Percentiles rank a stretch among this genome's conserved stretches.
phyloP scores from a whole-genome alignment of 2,113 vertebrate species.

The Nestor notabilis region DNA sequence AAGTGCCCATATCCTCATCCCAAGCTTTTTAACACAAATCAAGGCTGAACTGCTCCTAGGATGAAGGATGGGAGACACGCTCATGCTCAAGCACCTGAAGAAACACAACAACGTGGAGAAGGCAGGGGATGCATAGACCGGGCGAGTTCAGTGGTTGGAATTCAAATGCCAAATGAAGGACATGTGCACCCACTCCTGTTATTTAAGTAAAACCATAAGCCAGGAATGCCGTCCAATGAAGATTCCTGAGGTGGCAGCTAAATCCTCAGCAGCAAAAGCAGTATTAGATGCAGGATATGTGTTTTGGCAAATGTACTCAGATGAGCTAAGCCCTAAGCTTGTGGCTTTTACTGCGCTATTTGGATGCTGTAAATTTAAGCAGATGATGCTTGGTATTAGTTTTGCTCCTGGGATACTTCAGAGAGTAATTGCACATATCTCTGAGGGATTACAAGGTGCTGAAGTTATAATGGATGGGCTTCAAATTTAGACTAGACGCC shows the following conservation, averaged over 20 bases:
- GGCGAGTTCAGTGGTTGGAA: not conserved
- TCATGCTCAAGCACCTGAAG: not conserved
- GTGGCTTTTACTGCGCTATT: constrained; percentile 40
- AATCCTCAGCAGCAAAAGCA: constrained; percentile 45
- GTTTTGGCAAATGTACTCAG: constrained; percentile 24
- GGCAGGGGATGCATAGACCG: not conserved
- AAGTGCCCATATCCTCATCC: not conserved
- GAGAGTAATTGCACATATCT: constrained; percentile 57
- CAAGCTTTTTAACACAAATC: not conserved
- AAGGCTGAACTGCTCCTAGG: not conserved
- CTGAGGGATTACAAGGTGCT: constrained; percentile 61
- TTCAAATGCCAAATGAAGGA: constrained; percentile 5
- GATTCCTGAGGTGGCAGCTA: constrained; percentile 63
- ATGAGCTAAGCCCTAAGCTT: constrained; percentile 53
- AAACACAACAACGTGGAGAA: rapidly evolving
- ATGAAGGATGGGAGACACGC: not conserved
- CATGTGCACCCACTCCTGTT: not conserved
- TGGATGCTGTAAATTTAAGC: constrained; percentile 63
- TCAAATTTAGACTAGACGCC: constrained; percentile 22
- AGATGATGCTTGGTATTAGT: constrained; percentile 62
- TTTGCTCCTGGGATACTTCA: constrained; percentile 57
- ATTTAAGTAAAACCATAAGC: constrained; percentile 35
- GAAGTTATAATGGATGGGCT: constrained; percentile 57
- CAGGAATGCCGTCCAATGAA: not conserved
- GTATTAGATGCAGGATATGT: constrained; percentile 46